Evolutionary conservation across 2,888 invertebrate genomes (phyloP), one percentile per base, ranked within the genome.

Genomic region (Polydrusus tereticollis): DNA sequence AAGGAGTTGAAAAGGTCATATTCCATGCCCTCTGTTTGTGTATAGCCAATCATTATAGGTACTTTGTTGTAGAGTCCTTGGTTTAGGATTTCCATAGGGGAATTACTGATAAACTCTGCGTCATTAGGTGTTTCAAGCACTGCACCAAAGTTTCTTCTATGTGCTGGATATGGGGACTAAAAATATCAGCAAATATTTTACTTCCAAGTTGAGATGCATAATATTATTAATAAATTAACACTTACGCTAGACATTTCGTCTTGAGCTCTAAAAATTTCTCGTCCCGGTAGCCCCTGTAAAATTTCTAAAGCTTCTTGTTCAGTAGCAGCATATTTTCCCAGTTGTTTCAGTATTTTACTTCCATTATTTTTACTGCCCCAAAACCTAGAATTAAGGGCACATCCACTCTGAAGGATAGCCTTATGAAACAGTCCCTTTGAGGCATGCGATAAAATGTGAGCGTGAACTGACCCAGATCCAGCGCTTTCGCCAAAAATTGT

Each of bases 1-100:
- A n/a, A n/a, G 23, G 29, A 14, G 16, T 50, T 64, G 16, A 33
- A 75, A 7, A 78, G 50, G 47, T 81, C 81, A 36, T 78, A 76
- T n/a, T 83, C 57, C 63, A 83, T 77, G 7, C 85, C 85, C 77
- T 85, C 85, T 47, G 80, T 77, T 7, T 76, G 69, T 8, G 75
- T 83, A 45, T 79, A 82, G 3, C 85, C 85, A 55, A 84, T 78
- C 1, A 85, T 79, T 16, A 84, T 69, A 1, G 85, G 84, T 10
- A 85, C 82, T 60, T 83, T 78, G 50, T 79, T 81, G 71, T 80
- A 83, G n/a, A 76, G 77, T 20, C 83, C 83, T 14, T 78, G 74
- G 41, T 72, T 73, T 21, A 83, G 71, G 6, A 82, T 77, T 41
- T 81, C 77, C 23, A 80, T 43, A 1, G 83, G 83, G 14, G 77